Evolutionary conservation across 2,797 vertebrate species (phyloP), one percentile per base, ranked within the genome.

Genomic region (Acipenser transmontanus): DNA sequence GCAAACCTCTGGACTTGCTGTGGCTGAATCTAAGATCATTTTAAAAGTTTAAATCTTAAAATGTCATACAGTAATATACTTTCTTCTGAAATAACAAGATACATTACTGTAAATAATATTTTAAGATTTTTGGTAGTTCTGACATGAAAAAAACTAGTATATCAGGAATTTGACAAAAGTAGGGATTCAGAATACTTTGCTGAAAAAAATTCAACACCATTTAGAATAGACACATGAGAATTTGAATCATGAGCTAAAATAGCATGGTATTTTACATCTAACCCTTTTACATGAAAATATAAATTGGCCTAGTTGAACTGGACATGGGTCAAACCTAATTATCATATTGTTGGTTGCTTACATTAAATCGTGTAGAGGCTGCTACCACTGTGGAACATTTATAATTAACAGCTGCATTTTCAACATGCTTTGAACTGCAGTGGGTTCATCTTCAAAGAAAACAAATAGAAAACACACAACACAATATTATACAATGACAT

Each of bases 371-470:
- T 7, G 66, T 47, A 4, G 74, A 74, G 0, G 68, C 69, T 1
- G 75, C 75, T 4, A 47, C 61, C 13, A 74, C 8, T 2, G 48
- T 50, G 6, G 66, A 70, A 17, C 54, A 73, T 73, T 72, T 78
- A 10, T 66, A 34, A 47, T 54, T 66, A 8, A 80, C 20, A 7
- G 70, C 77, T 0, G 78, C 77, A 49, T 47, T 61, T 65, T 78
- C 74, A 1, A 78, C 75, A 20, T 77, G 74, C 51, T 70, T 75
- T 52, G 77, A 77, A 64, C 50, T 72, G 74, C 68, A 74, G 59
- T 8, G 60, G 72, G 47, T 74, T 78, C 76, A 79, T 77, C 48
- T 9, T 61, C 48, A 85, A 85, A 75, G 67, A 10, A 17, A n/a
- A 68, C 13, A 63, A 65, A 4, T 14, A n/a, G 34, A 47, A 65